Base-by-base conservation (phyloP, 2,797 vertebrate species). In the Iguana delicatissima region DNA sequence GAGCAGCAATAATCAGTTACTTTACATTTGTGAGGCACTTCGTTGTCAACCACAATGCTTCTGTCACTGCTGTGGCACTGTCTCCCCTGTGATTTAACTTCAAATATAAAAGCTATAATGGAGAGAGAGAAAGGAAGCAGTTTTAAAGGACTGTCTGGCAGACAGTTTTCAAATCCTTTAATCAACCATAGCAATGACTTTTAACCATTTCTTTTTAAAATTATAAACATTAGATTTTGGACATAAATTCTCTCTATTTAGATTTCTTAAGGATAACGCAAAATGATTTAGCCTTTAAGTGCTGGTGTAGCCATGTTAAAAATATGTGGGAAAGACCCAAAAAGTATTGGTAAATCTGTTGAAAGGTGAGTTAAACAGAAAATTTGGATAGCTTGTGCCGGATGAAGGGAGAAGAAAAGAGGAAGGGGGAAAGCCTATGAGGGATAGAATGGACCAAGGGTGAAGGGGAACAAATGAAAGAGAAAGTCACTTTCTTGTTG, bases 111-210 rank as follows among this genome's bases (percentile, higher is more conserved):
- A 91, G 91, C 81, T 95, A 92, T 95, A 96, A 91, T 82, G 64
- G 52, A 86, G 84, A 84, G 92, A 90, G 84, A 90, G 24, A 24
- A 24, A 95, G 89, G 18, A 85, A 93, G 74, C 79, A 22, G 80
- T 94, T 95, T 94, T 80, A 83, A 93, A 94, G 92, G 93, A 83
- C 93, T 93, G 69, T 89, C 79, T 93, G 93, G 91, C 89, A 95
- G 85, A 69, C 52, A 8, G 29, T 74, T 91, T 80, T 92, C 88
- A 93, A 88, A 80, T 80, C 85, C 92, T 94, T 77, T 59, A 92
- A 95, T 91, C 85, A 92, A 89, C 87, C 93, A 88, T 85, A 80
- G 69, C 74, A 91, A 93, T 91, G 84, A 72, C 90, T 95, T 95
- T 96, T 94, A 96, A 94, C 90, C 67, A 55, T 22, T 91, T 67